Evolutionary conservation across 2,888 invertebrate genomes (phyloP).

Genomic region (Erebia epiphron): DNA sequence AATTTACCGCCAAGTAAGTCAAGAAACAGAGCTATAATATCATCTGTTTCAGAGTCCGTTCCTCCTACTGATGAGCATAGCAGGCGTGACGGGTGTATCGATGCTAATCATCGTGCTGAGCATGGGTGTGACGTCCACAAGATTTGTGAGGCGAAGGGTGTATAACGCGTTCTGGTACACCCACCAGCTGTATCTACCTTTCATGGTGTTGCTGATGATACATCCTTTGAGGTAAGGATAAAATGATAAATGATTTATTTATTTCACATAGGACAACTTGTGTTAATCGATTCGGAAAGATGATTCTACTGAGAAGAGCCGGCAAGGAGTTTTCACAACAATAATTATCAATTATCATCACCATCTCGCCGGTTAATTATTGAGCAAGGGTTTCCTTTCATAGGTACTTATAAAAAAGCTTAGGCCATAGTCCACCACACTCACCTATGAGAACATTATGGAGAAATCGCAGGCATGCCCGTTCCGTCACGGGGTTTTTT

Average conservation of each 20-base stretch:
- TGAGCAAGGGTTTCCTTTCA: no score
- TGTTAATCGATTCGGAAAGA: no score
- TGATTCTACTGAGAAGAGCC: no score
- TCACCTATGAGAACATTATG: no score
- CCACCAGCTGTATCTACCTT: constrained; percentile 76
- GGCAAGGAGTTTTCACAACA: background rate
- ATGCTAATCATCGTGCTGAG: constrained; percentile 71
- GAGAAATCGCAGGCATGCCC: no score
- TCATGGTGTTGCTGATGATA: constrained; percentile 74
- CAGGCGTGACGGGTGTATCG: constrained; percentile 74
- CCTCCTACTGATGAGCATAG: constrained; percentile 58
- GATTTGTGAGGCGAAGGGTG: constrained; percentile 65
- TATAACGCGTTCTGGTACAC: constrained; percentile 82
- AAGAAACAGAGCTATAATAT: background rate
- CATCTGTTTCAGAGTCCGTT: constrained; percentile 65
- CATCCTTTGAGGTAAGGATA: constrained; percentile 83
- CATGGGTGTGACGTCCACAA: constrained; percentile 73
- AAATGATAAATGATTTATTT: no score
- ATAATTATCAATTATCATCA: no score
- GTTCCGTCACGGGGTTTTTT: no score
- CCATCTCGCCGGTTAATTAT: no score
- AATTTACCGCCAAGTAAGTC: background rate
- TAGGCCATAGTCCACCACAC: no score
- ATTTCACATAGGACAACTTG: no score
- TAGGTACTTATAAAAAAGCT: no score